Conservation (phyloP, 2,888 invertebrate species). For the Eupithecia dodoneata region DNA sequence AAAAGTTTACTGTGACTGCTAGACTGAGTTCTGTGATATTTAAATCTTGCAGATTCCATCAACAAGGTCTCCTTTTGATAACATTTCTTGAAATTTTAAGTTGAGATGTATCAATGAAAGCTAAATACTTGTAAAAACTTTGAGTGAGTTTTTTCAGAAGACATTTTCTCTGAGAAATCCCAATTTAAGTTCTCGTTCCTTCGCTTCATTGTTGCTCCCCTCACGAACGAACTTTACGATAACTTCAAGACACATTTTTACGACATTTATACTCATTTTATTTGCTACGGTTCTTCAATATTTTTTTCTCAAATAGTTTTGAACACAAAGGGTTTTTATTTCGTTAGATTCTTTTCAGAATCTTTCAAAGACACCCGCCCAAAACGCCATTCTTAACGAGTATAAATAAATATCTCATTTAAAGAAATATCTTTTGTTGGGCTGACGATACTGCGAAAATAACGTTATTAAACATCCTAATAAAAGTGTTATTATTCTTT, state of each 20-base stretch:
- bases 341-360: not conserved
- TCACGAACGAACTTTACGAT: constrained; percentile 2
- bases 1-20: not conserved
- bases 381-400: not conserved
- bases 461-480: not conserved
- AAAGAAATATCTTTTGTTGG: not conserved
- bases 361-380: not conserved
- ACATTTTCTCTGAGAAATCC: constrained; percentile 8
- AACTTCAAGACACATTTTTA: not conserved
- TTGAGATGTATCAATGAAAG: constrained; percentile 4
- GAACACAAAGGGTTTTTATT: constrained; percentile 2
- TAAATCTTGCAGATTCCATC: not conserved
- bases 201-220: not conserved
- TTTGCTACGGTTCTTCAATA: not conserved
- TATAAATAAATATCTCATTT: not conserved
- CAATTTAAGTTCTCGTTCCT: constrained; percentile 6
- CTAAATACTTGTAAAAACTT: constrained; percentile 14
- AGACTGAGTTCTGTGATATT: not conserved
- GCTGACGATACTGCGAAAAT: not conserved
- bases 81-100: constrained; percentile 2
- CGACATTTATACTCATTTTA: not conserved
- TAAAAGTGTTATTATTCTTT: not conserved
- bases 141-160: constrained; percentile 8
- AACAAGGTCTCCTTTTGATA: not conserved
- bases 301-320: not conserved